phyloP scores from a whole-genome alignment of 2,888 invertebrate species.

The Polymixis flavicincta region DNA sequence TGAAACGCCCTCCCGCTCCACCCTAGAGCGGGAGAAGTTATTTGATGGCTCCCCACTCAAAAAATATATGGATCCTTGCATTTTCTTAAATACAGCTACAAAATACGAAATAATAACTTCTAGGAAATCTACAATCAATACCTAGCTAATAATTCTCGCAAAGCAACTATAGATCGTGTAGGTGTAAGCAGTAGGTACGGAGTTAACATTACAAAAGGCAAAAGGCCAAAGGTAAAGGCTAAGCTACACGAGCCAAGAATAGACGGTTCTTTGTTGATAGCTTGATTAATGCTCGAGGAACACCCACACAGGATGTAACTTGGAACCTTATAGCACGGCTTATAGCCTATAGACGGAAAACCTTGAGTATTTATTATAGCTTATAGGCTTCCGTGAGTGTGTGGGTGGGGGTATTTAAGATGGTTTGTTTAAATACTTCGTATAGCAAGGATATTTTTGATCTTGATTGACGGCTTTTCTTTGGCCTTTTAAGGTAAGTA shows the following conservation, averaged over 20 bases:
- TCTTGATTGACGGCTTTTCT: background rate
- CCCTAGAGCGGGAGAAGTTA: too few species aligned
- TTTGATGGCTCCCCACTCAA: too few species aligned
- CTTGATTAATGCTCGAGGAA: conserved; percentile 54
- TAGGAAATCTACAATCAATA: background rate
- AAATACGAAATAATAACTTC: background rate
- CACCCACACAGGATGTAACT: conserved; percentile 23
- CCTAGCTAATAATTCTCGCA: background rate
- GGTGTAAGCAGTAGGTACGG: background rate
- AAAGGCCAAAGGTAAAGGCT: conserved; percentile 59
- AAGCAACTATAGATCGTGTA: background rate
- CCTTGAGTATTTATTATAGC: conserved; percentile 55
- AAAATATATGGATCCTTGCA: too few species aligned
- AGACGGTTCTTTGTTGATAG: conserved; percentile 46
- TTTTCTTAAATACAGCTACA: background rate
- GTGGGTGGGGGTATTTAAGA: conserved; percentile 14
- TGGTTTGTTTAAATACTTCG: conserved; percentile 2
- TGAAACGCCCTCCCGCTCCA: too few species aligned
- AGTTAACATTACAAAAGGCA: conserved; percentile 10
- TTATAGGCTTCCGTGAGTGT: conserved; percentile 31
- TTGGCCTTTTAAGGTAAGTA: background rate
- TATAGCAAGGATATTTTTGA: conserved; percentile 6
- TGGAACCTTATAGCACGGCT: too few species aligned
- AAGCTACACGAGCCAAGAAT: conserved; percentile 11
- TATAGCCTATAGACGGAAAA: conserved; percentile 23